Evolutionary conservation across 2,113 vertebrate species (phyloP), one percentile per base, ranked within the genome.

Genomic region (Raja brachyura): DNA sequence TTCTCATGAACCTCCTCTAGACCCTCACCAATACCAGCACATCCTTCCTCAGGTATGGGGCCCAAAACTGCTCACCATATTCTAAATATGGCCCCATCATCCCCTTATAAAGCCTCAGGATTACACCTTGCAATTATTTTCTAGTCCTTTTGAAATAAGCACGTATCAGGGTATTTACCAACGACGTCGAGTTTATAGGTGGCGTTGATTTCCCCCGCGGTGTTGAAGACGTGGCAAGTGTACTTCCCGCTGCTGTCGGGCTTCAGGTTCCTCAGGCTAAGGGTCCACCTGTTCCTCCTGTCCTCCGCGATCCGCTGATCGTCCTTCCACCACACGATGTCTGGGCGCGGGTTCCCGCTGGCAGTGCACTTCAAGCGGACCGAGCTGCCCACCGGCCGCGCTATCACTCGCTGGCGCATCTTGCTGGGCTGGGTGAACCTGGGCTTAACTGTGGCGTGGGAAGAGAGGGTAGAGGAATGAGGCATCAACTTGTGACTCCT

Each of bases 111-210:
- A n/a, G n/a, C n/a, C n/a, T 48, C 39, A 48, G 39, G 1, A 48
- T 48, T 48, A 48, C 3, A 48, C 39, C 39, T 48, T 48, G 39
- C 39, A 48, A 48, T 48, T 48, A 48, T 48, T 48, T 48, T 48
- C 39, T 48, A 48, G 39, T 48, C 39, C 39, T 48, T 48, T 48
- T 48, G 39, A 48, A 48, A 48, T 48, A 48, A 48, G 39, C 39
- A 48, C 3, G 39, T 48, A 3, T 48, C 39, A 48, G 28, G 78
- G 39, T 13, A 75, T 94, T 93, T 93, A 96, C 95, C 95, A 11
- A 96, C 95, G 18, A 96, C 95, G 59, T 96, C 95, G 86, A 96
- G 94, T 75, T 94, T 95, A 76, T 96, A 96, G 25, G 95, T 96
- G 88, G 95, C 95, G n/a, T 95, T 95, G 94, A 96, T 96, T 93